Base-by-base conservation (phyloP, 2,797 vertebrate species). In the Apogon hyalosoma region DNA sequence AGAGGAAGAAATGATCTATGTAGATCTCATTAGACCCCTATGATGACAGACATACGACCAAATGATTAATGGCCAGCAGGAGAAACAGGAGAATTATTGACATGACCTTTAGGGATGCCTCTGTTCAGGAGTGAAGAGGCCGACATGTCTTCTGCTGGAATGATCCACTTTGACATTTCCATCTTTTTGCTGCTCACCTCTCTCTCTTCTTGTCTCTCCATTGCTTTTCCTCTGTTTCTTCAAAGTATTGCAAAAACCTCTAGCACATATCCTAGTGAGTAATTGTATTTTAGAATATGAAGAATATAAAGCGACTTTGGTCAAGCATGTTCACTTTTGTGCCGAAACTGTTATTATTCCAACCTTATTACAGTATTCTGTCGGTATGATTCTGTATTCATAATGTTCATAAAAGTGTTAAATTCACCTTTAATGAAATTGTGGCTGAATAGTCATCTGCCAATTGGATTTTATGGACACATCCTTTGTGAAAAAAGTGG, bases 71-170 rank as follows among this genome's bases (percentile, higher is more conserved):
- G 87, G 74, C 83, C 65, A 79, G 79, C 57, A 66, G 74, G 78
- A 70, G 79, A 87, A 90, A 87, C 79, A 54, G 82, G 72, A 84
- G 84, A 88, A 89, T 88, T 93, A 93, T 92, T 90, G 92, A 93
- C 73, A 73, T 92, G 93, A 94, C 93, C 92, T 94, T 92, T 93
- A 83, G 82, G 82, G 79, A 79, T 61, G 80, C 51, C 60, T 82
- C 77, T 55, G 57, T 74, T 70, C 81, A 69, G 75, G 77, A 84
- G 76, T 15, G 74, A 85, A 87, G 55, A 63, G 69, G 82, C 74
- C 65, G 63, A 78, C 85, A 75, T 47, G 62, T 70, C 79, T 87
- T 87, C 61, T 38, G 12, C 52, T 71, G 63, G 73, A 87, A 89
- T 85, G 58, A 81, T 90, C 74, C 63, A 75, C 70, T 86, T 76